These are phyloP conservation scores for Drosophila ohnishii DNA, from an alignment of 1,140 invertebrate species.

Conservation along the genomic window DNA sequence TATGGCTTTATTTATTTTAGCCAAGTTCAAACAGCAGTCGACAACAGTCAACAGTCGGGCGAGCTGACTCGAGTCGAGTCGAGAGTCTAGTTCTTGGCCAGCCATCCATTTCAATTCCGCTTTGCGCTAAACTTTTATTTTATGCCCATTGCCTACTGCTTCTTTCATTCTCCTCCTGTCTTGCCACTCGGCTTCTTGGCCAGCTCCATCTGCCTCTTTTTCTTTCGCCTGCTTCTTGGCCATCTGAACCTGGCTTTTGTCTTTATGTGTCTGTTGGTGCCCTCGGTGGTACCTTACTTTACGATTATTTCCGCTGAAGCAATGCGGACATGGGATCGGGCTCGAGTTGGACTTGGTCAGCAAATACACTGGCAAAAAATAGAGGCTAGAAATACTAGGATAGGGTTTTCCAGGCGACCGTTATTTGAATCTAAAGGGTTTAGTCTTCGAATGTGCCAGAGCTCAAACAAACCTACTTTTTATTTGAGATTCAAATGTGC, in stretches of 20 bases:
- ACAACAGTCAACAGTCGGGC: slow-evolving; percentile 44
- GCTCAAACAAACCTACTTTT: no score
- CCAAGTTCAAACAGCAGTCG: slow-evolving; percentile 72
- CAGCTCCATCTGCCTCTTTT: slow-evolving; percentile 17
- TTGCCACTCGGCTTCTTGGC: slow-evolving; percentile 17
- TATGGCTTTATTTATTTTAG: slow-evolving; percentile 81
- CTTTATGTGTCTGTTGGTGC: slow-evolving; percentile 51
- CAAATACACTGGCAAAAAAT: slow-evolving; percentile 8
- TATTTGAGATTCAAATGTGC: background rate
- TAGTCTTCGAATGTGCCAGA: no score
- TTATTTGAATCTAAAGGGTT: no score
- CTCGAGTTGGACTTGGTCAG: slow-evolving; percentile 40
- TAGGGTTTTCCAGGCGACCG: no score
- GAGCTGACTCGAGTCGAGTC: slow-evolving; percentile 32
- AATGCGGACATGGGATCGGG: slow-evolving; percentile 62
- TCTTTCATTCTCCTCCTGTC: slow-evolving; percentile 16
- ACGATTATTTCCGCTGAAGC: slow-evolving; percentile 79
- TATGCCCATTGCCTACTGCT: slow-evolving; percentile 60
- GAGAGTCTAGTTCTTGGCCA: slow-evolving; percentile 62
- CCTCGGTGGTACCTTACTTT: slow-evolving; percentile 67
- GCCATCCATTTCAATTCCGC: slow-evolving; percentile 71
- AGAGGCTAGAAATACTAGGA: no score
- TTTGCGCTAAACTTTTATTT: slow-evolving; percentile 78
- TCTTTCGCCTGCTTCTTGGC: slow-evolving; percentile 28
- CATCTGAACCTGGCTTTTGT: slow-evolving; percentile 42